These are phyloP conservation scores for Tineola bisselliella DNA, from an alignment of 2,888 invertebrate genomes.

Conservation along the genomic window DNA sequence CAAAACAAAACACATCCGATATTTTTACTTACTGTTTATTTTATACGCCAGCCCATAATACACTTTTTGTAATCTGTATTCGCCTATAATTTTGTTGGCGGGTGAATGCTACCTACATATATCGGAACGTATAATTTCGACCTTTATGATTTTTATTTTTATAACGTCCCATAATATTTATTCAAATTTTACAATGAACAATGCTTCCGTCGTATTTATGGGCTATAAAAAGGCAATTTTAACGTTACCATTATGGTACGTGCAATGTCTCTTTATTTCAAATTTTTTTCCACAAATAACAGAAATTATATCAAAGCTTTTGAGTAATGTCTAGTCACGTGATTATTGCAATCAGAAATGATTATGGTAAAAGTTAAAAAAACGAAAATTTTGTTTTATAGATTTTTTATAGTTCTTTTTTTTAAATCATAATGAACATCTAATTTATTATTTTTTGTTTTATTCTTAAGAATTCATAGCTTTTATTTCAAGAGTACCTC, in stretches of 20 bases:
- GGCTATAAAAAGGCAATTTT: slow-evolving; percentile 26
- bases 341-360: too few species aligned
- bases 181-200: slow-evolving; percentile 23
- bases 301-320: neutral
- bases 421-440: too few species aligned
- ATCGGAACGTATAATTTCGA: slow-evolving; percentile 13
- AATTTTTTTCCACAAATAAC: neutral
- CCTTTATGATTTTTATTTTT: slow-evolving; percentile 18
- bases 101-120: slow-evolving; percentile 1
- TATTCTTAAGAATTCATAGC: too few species aligned
- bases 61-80: too few species aligned
- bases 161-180: slow-evolving; percentile 17
- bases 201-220: slow-evolving; percentile 26
- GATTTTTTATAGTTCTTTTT: too few species aligned
- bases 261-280: neutral
- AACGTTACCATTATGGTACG: slow-evolving; percentile 14
- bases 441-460: too few species aligned
- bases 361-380: too few species aligned
- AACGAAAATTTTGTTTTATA: too few species aligned
- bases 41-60: too few species aligned
- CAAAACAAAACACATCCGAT: too few species aligned
- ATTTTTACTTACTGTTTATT: too few species aligned
- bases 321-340: neutral
- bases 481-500: too few species aligned
- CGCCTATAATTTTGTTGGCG: neutral